phyloP scores from a whole-genome alignment of 2,888 invertebrate genomes.

The Tenthredo mesomela region DNA sequence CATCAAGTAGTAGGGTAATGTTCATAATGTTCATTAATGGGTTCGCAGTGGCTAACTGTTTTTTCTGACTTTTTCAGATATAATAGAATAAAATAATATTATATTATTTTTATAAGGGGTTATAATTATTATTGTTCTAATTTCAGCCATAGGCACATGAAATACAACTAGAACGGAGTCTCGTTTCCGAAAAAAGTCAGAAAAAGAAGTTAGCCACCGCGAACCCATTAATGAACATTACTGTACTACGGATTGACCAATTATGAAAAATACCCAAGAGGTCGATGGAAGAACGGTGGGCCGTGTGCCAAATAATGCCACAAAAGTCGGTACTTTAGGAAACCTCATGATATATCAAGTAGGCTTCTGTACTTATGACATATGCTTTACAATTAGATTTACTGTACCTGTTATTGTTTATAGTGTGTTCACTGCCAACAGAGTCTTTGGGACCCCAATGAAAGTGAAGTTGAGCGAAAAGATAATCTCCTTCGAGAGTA shows the following conservation, averaged over 20 bases:
- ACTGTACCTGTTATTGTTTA: constrained; percentile 82
- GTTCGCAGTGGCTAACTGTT: too few species aligned
- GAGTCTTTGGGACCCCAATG: constrained; percentile 89
- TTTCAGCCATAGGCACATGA: too few species aligned
- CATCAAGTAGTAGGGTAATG: too few species aligned
- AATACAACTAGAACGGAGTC: too few species aligned
- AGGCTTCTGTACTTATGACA: neutral
- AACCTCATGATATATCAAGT: neutral
- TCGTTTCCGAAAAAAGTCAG: too few species aligned
- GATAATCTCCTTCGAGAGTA: constrained; percentile 82
- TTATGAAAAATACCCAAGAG: neutral
- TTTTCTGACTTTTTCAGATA: too few species aligned
- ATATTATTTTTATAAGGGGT: too few species aligned
- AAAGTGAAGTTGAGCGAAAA: constrained; percentile 87
- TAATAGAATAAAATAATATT: too few species aligned
- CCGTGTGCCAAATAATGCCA: neutral
- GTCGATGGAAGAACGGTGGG: neutral
- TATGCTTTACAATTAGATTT: neutral
- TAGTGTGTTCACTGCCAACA: constrained; percentile 86
- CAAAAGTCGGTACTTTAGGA: neutral
- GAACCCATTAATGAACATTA: too few species aligned
- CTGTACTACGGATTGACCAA: neutral
- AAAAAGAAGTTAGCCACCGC: too few species aligned
- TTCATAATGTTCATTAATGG: too few species aligned
- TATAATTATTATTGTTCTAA: too few species aligned